Evolutionary conservation across 2,797 vertebrate species (phyloP), one percentile per base, ranked within the genome.

Genomic region (Miichthys miiuy): DNA sequence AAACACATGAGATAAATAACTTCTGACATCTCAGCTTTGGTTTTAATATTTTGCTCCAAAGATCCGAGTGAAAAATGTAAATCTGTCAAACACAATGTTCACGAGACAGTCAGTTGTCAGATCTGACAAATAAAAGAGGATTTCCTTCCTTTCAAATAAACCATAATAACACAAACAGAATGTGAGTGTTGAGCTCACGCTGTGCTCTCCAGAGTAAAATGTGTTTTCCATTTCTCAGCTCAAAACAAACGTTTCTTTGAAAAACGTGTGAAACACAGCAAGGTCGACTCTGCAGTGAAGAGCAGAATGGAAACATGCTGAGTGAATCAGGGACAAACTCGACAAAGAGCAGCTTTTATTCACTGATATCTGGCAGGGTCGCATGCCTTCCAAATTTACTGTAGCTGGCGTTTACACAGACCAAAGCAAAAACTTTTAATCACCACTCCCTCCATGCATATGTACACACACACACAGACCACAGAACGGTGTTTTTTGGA

Each of bases 401-500:
- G 83, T 41, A 58, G 63, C 68, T 76, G 70, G 56, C 52, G 10
- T 69, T 82, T 66, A 61, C n/a, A n/a, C 67, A 75, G 72, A 51
- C 80, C 64, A n/a, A 54, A 73, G 69, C 34, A 21, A 80, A n/a
- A 88, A 68, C 71, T 76, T 89, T 77, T 84, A 72, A 85, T 82
- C 76, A 76, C 60, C 66, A 48, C 38, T 76, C 62, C n/a, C 60
- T 62, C 30, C 1, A 11, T 61, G 61, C 67, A 66, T 41, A 21
- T 76, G 60, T 52, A 66, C 41, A 46, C 27, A 72, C 46, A 68
- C 30, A 65, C 66, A 46, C 20, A 72, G 10, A 74, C 69, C 72
- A 50, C 68, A 21, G 61, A 48, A 44, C 65, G 38, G 44, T 30
- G 65, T 75, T 42, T 68, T n/a, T 51, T 46, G 55, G 78, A 74